A percentile compares a stretch with the other conserved stretches of the same genome.
phyloP scores from a whole-genome alignment of 2,888 invertebrate genomes.

The Spialia ferax region DNA sequence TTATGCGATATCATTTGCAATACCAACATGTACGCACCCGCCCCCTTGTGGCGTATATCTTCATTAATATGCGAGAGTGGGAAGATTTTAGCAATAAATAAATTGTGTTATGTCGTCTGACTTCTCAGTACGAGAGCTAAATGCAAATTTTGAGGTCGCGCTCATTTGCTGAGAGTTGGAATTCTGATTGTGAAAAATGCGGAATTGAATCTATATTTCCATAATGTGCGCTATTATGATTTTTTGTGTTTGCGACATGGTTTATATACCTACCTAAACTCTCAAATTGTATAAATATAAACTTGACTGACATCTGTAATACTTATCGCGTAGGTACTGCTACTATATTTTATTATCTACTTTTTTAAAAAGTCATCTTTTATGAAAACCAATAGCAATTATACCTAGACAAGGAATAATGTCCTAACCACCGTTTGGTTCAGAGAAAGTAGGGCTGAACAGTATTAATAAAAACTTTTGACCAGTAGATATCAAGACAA shows the following conservation, averaged over 20 bases:
- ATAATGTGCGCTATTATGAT: background rate
- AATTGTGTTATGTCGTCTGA: slow-evolving; percentile 35
- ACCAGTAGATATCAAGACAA: no score
- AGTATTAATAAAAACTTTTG: no score
- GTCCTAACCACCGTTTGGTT: no score
- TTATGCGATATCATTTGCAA: slow-evolving; percentile 54
- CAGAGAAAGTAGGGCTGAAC: no score
- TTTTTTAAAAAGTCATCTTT: no score
- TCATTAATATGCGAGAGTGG: slow-evolving; percentile 59
- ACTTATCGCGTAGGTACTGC: no score
- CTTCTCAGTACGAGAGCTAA: slow-evolving; percentile 22
- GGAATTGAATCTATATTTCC: background rate
- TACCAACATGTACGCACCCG: slow-evolving; percentile 46
- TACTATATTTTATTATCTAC: no score
- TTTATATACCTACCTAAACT: no score
- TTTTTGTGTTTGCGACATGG: background rate
- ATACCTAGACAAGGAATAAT: no score
- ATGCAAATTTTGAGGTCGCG: slow-evolving; percentile 32
- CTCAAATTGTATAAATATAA: no score
- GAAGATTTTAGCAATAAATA: slow-evolving; percentile 51
- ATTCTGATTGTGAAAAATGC: slow-evolving; percentile 14
- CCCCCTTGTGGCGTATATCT: slow-evolving; percentile 49
- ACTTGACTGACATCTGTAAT: no score
- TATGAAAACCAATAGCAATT: no score
- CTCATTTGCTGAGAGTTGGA: slow-evolving; percentile 7